Percentiles rank a stretch among this genome's conserved stretches.
These are phyloP conservation scores for Tipula confusa DNA, from an alignment of 2,888 invertebrate species.

Conservation along the genomic window DNA sequence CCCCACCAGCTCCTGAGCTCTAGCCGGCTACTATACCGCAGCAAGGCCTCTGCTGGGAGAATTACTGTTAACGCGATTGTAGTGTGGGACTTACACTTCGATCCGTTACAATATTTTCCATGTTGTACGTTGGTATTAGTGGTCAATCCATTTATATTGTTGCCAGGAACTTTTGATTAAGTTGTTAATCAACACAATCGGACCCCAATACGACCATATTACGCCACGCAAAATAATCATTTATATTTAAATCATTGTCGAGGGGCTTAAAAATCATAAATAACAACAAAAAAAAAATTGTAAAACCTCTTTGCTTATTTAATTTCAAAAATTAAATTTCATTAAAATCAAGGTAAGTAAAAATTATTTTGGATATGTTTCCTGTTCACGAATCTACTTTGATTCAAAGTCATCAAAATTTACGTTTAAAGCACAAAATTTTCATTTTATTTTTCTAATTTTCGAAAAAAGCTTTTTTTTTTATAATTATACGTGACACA, in stretches of 20 bases:
- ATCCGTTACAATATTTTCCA: too few relatives aligned
- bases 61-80: too few relatives aligned
- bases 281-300: background rate
- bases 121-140: too few relatives aligned
- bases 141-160: too few relatives aligned
- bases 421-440: background rate
- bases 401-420: background rate
- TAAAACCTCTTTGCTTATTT: background rate
- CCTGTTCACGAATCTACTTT: background rate
- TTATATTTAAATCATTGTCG: background rate
- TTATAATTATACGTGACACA: background rate
- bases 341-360: background rate
- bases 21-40: too few relatives aligned
- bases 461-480: background rate
- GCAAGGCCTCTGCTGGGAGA: too few relatives aligned
- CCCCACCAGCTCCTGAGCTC: too few relatives aligned
- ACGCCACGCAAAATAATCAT: background rate
- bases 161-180: too few relatives aligned
- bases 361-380: background rate
- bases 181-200: too few relatives aligned
- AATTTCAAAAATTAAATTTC: background rate
- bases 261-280: background rate
- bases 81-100: too few relatives aligned
- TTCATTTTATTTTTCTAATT: background rate
- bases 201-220: too few relatives aligned